Conservation (phyloP, 2,113 vertebrate genomes). For the Mus spicilegus region DNA sequence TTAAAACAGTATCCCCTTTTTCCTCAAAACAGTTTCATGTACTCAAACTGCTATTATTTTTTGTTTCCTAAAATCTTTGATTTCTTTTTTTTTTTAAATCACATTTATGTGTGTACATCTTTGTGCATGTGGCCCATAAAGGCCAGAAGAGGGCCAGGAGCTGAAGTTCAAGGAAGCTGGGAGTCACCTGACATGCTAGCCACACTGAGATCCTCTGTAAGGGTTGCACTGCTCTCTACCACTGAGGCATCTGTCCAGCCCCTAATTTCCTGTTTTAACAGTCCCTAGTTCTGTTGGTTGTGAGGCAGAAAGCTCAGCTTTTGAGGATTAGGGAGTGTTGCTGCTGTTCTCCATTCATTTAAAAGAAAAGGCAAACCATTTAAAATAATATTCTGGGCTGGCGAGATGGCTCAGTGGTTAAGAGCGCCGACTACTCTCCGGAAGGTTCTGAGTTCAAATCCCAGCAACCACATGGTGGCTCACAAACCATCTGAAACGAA, state of each 20-base stretch:
- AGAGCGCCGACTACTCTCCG: too few relatives aligned
- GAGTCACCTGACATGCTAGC: too few relatives aligned
- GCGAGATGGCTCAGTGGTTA: too few relatives aligned
- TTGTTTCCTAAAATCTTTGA: background rate
- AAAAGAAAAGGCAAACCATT: background rate
- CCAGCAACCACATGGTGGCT: too few relatives aligned
- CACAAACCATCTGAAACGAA: too few relatives aligned
- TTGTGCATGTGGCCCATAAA: background rate
- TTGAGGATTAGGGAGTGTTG: conserved; percentile 11
- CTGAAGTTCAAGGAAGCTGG: background rate
- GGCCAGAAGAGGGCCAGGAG: background rate
- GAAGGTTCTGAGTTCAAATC: too few relatives aligned
- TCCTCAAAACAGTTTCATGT: background rate
- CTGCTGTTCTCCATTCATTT: conserved; percentile 1
- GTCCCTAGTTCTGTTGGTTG: background rate
- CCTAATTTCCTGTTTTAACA: background rate
- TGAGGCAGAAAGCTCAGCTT: background rate
- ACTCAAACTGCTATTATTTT: background rate
- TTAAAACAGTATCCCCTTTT: background rate
- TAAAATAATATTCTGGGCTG: background rate
- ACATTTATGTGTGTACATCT: background rate
- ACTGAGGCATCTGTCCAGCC: background rate
- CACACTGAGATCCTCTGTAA: background rate
- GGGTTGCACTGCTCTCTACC: background rate
- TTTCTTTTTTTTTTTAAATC: background rate